Percentiles rank a stretch among this genome's conserved stretches.
Evolutionary conservation across 2,113 vertebrate genomes (phyloP).

Genomic region (Cyprinodon variegatus): DNA sequence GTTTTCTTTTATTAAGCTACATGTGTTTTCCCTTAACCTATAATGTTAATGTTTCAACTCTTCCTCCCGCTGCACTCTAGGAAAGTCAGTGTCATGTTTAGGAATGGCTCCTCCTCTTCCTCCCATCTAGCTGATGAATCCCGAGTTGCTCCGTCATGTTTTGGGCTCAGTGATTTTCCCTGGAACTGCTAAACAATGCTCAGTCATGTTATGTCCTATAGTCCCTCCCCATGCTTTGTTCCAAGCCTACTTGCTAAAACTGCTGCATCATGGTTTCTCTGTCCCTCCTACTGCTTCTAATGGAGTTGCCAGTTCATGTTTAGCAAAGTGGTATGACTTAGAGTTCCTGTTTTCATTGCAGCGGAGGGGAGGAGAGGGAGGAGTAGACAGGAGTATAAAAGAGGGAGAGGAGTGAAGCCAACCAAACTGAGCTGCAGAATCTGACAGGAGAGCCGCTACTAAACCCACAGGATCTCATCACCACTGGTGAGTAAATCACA

Average conservation of each 20-base stretch:
- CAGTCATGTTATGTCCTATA: slow-evolving; percentile 23
- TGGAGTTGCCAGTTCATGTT: slow-evolving; percentile 68
- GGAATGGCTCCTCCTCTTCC: slow-evolving; percentile 31
- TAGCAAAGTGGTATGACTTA: slow-evolving; percentile 24
- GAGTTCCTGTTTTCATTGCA: slow-evolving; percentile 68
- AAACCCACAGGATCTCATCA: slow-evolving; percentile 4
- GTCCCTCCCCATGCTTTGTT: slow-evolving; percentile 24
- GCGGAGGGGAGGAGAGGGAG: slow-evolving; percentile 24
- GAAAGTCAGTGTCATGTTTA: slow-evolving; percentile 60
- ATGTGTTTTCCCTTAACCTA: neutral
- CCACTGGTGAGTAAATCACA: slow-evolving; percentile 56
- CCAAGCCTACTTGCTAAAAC: neutral
- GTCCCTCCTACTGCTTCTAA: slow-evolving; percentile 35
- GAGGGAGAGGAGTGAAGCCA: slow-evolving; percentile 1
- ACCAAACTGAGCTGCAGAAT: slow-evolving; percentile 20
- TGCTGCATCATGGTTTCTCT: slow-evolving; percentile 67
- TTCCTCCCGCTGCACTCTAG: slow-evolving; percentile 1
- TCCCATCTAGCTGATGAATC: slow-evolving; percentile 11
- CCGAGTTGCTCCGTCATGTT: slow-evolving; percentile 55
- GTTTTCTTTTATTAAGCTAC: neutral
- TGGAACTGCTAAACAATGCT: slow-evolving; percentile 21
- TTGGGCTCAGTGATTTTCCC: slow-evolving; percentile 24
- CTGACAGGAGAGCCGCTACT: slow-evolving; percentile 4
- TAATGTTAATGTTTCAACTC: slow-evolving; percentile 43
- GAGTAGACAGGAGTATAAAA: slow-evolving; percentile 70